These are phyloP conservation scores for Drosophila incognita DNA, from an alignment of 2,888 invertebrate species.

Conservation along the genomic window DNA sequence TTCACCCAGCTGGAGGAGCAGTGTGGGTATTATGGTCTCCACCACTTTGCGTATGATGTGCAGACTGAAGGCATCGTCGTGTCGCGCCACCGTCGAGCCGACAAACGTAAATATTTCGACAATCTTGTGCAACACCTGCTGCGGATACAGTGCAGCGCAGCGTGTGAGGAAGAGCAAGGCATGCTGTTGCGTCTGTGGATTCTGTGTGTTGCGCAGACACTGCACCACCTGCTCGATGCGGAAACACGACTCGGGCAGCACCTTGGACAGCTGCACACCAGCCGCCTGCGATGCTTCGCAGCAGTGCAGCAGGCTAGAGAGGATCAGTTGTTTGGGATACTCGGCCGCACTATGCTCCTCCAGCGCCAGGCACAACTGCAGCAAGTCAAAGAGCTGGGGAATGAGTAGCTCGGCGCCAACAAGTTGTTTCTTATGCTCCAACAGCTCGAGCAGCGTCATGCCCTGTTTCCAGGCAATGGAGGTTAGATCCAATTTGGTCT, in stretches of 20 bases:
- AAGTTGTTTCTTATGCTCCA: slow-evolving; percentile 94
- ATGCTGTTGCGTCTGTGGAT: slow-evolving; percentile 98
- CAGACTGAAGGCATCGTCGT: slow-evolving; percentile 97
- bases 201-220: slow-evolving; percentile 94
- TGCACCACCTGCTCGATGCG: slow-evolving; percentile 88
- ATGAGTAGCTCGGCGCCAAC: slow-evolving; percentile 88
- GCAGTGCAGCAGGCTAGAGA: slow-evolving; percentile 91
- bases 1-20: slow-evolving; percentile 86
- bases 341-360: slow-evolving; percentile 93
- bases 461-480: slow-evolving; percentile 91
- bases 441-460: slow-evolving; percentile 91
- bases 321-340: slow-evolving; percentile 94
- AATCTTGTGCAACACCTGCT: slow-evolving; percentile 95
- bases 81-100: slow-evolving; percentile 95
- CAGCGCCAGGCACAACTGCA: slow-evolving; percentile 91
- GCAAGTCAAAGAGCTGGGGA: slow-evolving; percentile 90
- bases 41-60: slow-evolving; percentile 96
- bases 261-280: slow-evolving; percentile 84
- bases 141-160: slow-evolving; percentile 91
- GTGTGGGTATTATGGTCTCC: slow-evolving; percentile 94
- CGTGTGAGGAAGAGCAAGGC: slow-evolving; percentile 93
- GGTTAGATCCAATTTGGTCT: slow-evolving; percentile 86
- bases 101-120: slow-evolving; percentile 99
- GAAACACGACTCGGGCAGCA: slow-evolving; percentile 85
- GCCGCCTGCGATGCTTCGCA: slow-evolving; percentile 87